A percentile compares a stretch with the other conserved stretches of the same genome.
Evolutionary conservation across 2,797 vertebrate species (phyloP).

Genomic region (Gouania willdenowi): DNA sequence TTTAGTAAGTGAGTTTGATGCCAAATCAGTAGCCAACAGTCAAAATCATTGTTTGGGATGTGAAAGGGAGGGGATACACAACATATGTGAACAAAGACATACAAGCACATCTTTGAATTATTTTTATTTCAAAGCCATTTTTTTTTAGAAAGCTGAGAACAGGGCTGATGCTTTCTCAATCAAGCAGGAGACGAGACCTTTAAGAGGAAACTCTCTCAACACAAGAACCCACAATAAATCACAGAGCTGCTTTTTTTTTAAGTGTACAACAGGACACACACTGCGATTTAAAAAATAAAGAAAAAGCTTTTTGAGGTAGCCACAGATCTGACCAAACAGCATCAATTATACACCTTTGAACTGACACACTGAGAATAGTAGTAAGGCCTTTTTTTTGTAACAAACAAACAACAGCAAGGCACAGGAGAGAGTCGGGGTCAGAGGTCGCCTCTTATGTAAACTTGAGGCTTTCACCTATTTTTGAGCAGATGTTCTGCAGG

Average conservation of each 20-base stretch:
- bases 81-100: too few relatives aligned
- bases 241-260: conserved; percentile 40
- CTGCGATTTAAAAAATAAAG: conserved; percentile 20
- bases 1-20: too few relatives aligned
- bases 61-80: too few relatives aligned
- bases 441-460: conserved; percentile 49
- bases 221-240: conserved; percentile 43
- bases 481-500: conserved; percentile 20
- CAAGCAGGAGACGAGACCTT: conserved; percentile 31
- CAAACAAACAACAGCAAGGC: conserved; percentile 61
- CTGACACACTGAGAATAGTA: conserved; percentile 32
- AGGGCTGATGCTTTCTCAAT: conserved; percentile 50
- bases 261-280: conserved; percentile 47
- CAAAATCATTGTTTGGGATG: too few relatives aligned
- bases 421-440: conserved; percentile 52
- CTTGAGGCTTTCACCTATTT: conserved; percentile 38
- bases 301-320: conserved; percentile 65
- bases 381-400: conserved; percentile 63
- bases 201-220: conserved; percentile 26
- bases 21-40: neutral
- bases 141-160: conserved; percentile 47
- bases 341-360: conserved; percentile 46
- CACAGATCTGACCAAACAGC: conserved; percentile 55
- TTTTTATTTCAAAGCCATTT: conserved; percentile 61
- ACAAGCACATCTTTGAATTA: conserved; percentile 36